These are phyloP conservation scores for Saguinus imperator DNA, from an alignment of 2,113 vertebrate genomes.

Conservation along the genomic window DNA sequence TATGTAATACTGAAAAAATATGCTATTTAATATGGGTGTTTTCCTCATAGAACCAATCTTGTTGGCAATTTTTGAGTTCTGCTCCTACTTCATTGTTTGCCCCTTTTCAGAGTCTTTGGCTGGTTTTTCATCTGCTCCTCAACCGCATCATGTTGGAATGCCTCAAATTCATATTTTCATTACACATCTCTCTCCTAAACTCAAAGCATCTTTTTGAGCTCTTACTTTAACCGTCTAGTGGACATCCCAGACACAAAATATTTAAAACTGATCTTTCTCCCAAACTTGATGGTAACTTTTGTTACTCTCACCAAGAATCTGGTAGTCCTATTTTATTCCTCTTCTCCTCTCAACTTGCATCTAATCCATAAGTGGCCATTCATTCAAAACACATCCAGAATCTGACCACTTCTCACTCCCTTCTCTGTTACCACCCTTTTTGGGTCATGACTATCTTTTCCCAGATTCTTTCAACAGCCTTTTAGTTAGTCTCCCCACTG, in stretches of 20 bases:
- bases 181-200: background rate
- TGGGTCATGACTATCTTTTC: background rate
- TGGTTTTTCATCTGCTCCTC: background rate
- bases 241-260: background rate
- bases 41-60: background rate
- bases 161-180: background rate
- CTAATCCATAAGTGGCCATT: background rate
- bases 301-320: background rate
- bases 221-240: background rate
- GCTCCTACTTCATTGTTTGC: background rate
- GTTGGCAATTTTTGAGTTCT: background rate
- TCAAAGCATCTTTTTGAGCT: background rate
- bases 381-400: background rate
- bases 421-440: background rate
- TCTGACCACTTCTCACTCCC: background rate
- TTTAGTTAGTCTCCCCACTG: background rate
- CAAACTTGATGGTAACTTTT: background rate
- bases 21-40: background rate
- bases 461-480: background rate
- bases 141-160: background rate
- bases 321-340: background rate
- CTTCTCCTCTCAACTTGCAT: background rate
- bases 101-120: background rate
- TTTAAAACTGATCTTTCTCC: background rate
- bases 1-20: background rate